A percentile compares a stretch with the other conserved stretches of the same genome.
Conservation (phyloP, 2,888 invertebrate species). For the Drosophila atripex region DNA sequence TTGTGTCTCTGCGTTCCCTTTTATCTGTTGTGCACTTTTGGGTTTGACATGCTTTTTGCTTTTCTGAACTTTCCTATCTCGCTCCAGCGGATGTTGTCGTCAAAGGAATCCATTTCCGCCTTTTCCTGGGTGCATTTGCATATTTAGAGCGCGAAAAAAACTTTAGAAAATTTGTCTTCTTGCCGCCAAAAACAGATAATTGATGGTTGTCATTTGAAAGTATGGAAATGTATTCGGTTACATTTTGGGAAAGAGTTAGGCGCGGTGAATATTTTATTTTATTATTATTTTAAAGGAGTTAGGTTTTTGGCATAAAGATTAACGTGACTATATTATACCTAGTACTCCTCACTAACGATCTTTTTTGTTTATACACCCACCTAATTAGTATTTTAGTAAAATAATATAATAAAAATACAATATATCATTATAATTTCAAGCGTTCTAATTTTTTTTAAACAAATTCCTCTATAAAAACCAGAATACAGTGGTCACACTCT, state of each 20-base stretch:
- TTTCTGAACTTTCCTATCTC: constrained; percentile 68
- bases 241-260: constrained; percentile 7
- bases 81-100: constrained; percentile 64
- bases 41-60: constrained; percentile 74
- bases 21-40: constrained; percentile 63
- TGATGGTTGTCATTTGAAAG: not conserved
- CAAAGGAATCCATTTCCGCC: constrained; percentile 66
- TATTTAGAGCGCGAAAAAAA: constrained; percentile 67
- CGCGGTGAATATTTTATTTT: not conserved
- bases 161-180: constrained; percentile 28
- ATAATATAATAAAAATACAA: too few species aligned
- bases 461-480: not conserved
- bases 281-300: not conserved
- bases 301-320: too few species aligned
- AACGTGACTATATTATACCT: too few species aligned
- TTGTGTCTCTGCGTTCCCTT: constrained; percentile 25
- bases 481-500: not conserved
- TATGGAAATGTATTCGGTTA: constrained; percentile 7
- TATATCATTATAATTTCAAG: too few species aligned
- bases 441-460: not conserved
- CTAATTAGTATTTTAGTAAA: too few species aligned
- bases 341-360: too few species aligned
- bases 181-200: constrained; percentile 57
- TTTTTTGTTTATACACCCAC: too few species aligned
- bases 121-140: constrained; percentile 54